Conservation (phyloP, 2,113 vertebrate species). For the Planiliza haematocheilus region DNA sequence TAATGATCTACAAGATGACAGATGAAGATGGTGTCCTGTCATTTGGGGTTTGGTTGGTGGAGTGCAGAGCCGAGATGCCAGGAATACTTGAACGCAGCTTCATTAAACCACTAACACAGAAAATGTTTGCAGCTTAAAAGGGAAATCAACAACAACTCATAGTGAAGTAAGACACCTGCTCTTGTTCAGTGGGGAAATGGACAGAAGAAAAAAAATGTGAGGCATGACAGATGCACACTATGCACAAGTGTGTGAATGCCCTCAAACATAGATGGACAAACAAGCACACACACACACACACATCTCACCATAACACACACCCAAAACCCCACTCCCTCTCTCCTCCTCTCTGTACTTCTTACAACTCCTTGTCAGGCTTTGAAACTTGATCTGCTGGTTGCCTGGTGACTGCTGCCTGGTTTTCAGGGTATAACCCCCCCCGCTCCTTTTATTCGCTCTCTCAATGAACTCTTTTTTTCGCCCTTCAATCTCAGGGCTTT, state of each 20-base stretch:
- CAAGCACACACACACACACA: slow-evolving; percentile 12
- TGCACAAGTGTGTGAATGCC: slow-evolving; percentile 21
- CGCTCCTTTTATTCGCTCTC: slow-evolving; percentile 73
- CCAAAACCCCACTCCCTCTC: slow-evolving; percentile 32
- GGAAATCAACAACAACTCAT: slow-evolving; percentile 4
- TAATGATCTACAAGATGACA: slow-evolving; percentile 51
- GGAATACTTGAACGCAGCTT: slow-evolving; percentile 33
- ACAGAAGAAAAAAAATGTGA: slow-evolving; percentile 26
- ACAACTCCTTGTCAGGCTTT: slow-evolving; percentile 81
- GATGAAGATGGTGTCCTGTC: slow-evolving; percentile 50
- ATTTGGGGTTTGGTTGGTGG: slow-evolving; percentile 50
- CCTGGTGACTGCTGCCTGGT: slow-evolving; percentile 79
- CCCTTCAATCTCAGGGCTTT: slow-evolving; percentile 66
- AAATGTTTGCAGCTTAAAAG: not conserved
- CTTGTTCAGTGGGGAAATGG: slow-evolving; percentile 23
- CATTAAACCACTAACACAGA: slow-evolving; percentile 14
- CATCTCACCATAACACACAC: slow-evolving; percentile 28
- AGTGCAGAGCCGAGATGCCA: slow-evolving; percentile 33
- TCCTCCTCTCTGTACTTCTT: slow-evolving; percentile 64
- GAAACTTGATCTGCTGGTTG: slow-evolving; percentile 83
- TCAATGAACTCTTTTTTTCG: slow-evolving; percentile 75
- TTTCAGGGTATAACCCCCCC: slow-evolving; percentile 63
- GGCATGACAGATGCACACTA: slow-evolving; percentile 34
- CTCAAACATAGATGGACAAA: slow-evolving; percentile 38
- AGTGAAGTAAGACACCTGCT: slow-evolving; percentile 25